Conservation (phyloP, 2,888 invertebrate species). For the Allacma fusca region DNA sequence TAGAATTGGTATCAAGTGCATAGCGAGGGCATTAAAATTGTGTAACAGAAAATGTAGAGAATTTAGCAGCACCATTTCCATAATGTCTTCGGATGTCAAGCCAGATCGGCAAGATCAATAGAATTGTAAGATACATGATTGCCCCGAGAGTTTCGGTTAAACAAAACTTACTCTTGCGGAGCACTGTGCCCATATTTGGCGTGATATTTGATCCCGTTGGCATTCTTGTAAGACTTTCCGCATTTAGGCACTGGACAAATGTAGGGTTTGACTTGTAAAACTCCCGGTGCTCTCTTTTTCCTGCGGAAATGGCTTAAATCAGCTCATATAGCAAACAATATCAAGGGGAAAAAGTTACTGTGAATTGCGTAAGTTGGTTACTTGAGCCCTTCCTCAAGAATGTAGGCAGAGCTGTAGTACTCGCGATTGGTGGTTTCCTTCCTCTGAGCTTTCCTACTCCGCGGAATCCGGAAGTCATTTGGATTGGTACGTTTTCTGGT, state of each 20-base stretch:
- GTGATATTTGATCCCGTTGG: slow-evolving; percentile 88
- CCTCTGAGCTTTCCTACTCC: background rate
- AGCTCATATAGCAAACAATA: too few species aligned
- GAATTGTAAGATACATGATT: too few species aligned
- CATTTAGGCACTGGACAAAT: slow-evolving; percentile 83
- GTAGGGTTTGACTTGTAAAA: slow-evolving; percentile 39
- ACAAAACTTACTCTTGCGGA: slow-evolving; percentile 78
- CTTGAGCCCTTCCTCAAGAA: slow-evolving; percentile 77
- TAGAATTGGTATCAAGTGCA: too few species aligned
- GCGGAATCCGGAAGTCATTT: background rate
- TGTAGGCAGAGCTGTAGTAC: slow-evolving; percentile 81
- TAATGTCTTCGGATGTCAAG: too few species aligned
- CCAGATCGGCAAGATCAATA: too few species aligned
- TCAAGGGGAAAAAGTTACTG: too few species aligned
- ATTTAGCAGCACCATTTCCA: too few species aligned
- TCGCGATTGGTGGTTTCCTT: slow-evolving; percentile 64
- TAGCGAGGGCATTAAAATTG: too few species aligned
- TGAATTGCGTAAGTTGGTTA: slow-evolving; percentile 61
- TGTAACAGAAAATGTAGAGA: too few species aligned
- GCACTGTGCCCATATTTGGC: slow-evolving; percentile 86
- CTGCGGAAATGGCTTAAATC: background rate
- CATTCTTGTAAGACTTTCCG: slow-evolving; percentile 86
- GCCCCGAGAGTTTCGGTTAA: too few species aligned
- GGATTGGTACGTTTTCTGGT: background rate
- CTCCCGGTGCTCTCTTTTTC: background rate